phyloP scores from a whole-genome alignment of 2,797 vertebrate species.

The Hippocampus kuda region DNA sequence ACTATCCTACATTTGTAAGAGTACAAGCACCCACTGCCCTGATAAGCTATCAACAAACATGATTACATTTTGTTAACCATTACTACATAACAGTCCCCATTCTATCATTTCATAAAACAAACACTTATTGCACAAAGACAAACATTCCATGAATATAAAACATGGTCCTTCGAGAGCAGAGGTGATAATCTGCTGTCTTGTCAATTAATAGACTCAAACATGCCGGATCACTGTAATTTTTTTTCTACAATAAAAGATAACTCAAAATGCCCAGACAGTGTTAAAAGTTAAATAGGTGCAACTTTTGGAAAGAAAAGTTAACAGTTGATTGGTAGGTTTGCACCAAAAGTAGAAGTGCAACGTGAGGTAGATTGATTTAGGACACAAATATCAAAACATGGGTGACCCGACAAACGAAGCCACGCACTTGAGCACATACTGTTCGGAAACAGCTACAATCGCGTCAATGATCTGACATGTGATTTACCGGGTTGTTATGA shows the following conservation, averaged over 20 bases:
- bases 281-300: background rate
- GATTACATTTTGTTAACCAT: slow-evolving; percentile 11
- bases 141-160: slow-evolving; percentile 26
- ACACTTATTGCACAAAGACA: slow-evolving; percentile 54
- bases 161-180: slow-evolving; percentile 27
- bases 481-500: background rate
- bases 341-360: slow-evolving; percentile 37
- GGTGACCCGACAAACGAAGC: slow-evolving; percentile 7
- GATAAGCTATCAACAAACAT: slow-evolving; percentile 29
- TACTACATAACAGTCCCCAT: slow-evolving; percentile 15
- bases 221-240: background rate
- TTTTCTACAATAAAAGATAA: background rate
- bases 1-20: background rate
- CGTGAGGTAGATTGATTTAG: slow-evolving; percentile 67
- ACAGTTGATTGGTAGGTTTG: slow-evolving; percentile 12
- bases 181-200: background rate
- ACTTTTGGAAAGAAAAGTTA: slow-evolving; percentile 19
- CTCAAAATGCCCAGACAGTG: slow-evolving; percentile 20
- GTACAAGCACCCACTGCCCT: slow-evolving; percentile 38
- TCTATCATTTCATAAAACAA: slow-evolving; percentile 31
- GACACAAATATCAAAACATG: slow-evolving; percentile 29
- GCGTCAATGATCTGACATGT: background rate
- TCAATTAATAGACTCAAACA: background rate
- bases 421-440: background rate
- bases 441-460: background rate